Evolutionary conservation across 2,888 invertebrate genomes (phyloP).

Genomic region (Galerucella pusilla): DNA sequence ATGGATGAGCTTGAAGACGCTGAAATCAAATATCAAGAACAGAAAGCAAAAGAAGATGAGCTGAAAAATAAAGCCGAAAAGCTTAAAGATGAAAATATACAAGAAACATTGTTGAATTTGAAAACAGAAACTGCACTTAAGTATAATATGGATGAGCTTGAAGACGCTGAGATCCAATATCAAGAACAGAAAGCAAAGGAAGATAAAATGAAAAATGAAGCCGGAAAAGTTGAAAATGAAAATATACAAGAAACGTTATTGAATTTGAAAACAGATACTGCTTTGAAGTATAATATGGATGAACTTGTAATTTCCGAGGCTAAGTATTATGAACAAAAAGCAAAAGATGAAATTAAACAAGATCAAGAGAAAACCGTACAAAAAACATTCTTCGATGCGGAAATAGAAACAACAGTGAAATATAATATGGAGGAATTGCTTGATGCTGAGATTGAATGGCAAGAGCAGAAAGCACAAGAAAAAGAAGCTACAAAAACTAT

Average conservation of each 20-base stretch:
- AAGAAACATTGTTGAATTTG: neutral
- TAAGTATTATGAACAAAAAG: neutral
- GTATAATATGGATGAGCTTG: conserved; percentile 46
- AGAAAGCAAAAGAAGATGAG: conserved; percentile 7
- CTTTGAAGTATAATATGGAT: neutral
- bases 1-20: conserved; percentile 45
- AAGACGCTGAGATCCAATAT: conserved; percentile 50
- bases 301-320: neutral
- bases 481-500: neutral
- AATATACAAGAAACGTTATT: neutral
- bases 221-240: conserved; percentile 3
- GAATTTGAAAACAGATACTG: neutral
- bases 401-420: neutral
- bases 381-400: neutral
- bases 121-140: conserved; percentile 2
- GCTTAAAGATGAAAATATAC: neutral
- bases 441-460: neutral
- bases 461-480: neutral
- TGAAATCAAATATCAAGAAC: conserved; percentile 50
- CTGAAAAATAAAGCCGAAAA: neutral
- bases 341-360: neutral
- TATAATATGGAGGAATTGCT: neutral
- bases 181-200: conserved; percentile 38
- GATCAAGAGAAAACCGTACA: neutral
- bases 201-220: neutral